These are phyloP conservation scores for Drepana falcataria DNA, from an alignment of 2,888 invertebrate genomes.

Conservation along the genomic window DNA sequence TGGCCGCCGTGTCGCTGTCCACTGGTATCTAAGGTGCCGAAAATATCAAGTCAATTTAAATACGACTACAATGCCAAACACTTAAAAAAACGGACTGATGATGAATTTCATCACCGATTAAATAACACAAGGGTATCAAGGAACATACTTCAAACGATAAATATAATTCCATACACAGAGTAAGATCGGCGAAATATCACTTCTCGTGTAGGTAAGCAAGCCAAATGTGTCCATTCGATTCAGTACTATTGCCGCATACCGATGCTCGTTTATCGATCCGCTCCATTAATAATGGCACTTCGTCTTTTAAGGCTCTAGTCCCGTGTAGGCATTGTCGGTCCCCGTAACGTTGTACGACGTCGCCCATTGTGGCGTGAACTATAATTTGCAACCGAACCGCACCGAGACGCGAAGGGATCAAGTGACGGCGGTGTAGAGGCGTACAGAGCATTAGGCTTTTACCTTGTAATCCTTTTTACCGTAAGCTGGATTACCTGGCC, in stretches of 20 bases:
- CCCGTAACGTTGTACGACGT: slow-evolving; percentile 25
- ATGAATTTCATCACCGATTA: too few relatives aligned
- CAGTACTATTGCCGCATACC: slow-evolving; percentile 33
- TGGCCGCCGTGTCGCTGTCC: slow-evolving; percentile 60
- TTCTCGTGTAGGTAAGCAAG: slow-evolving; percentile 38
- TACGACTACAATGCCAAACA: slow-evolving; percentile 27
- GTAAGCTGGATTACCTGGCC: slow-evolving; percentile 69
- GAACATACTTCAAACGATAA: too few relatives aligned
- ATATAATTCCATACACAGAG: too few relatives aligned
- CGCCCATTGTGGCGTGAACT: slow-evolving; percentile 52
- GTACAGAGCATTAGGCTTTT: slow-evolving; percentile 58
- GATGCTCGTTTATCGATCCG: slow-evolving; percentile 33
- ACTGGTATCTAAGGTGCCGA: slow-evolving; percentile 54
- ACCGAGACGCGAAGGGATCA: slow-evolving; percentile 52
- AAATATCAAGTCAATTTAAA: slow-evolving; percentile 61
- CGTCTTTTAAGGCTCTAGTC: slow-evolving; percentile 44
- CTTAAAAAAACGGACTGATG: slow-evolving; percentile 1
- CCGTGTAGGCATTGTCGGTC: slow-evolving; percentile 43
- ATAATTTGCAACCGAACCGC: slow-evolving; percentile 59
- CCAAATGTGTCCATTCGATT: slow-evolving; percentile 34
- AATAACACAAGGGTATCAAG: too few relatives aligned
- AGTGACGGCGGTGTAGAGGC: slow-evolving; percentile 49
- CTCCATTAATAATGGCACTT: slow-evolving; percentile 49
- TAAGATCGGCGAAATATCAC: slow-evolving; percentile 17
- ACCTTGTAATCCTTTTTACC: slow-evolving; percentile 56